Evolutionary conservation across 2,797 vertebrate species (phyloP).

Genomic region (Melanotaenia parkinsoni): DNA sequence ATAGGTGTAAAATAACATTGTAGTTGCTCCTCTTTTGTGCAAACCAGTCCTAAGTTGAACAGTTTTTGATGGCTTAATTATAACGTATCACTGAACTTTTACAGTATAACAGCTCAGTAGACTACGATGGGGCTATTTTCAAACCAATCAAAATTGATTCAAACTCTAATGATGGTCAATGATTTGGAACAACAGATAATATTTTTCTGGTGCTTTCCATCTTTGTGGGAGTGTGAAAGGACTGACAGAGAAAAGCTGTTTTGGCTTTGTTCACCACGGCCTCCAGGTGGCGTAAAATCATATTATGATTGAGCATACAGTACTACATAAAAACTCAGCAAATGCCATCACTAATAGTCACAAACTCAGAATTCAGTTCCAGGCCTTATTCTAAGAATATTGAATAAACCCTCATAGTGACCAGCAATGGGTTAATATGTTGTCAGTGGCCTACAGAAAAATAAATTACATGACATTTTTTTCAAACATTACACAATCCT

Average conservation of each 20-base stretch:
- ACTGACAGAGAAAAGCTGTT: slow-evolving; percentile 13
- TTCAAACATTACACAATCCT: too few species aligned
- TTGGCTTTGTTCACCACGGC: not conserved
- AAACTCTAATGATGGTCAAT: not conserved
- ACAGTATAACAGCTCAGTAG: not conserved
- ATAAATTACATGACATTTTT: too few species aligned
- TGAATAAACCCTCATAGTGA: not conserved
- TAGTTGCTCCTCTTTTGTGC: not conserved
- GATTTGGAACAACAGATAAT: not conserved
- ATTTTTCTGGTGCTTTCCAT: slow-evolving; percentile 26
- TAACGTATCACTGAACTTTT: not conserved
- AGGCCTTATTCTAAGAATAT: not conserved
- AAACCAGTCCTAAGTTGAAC: not conserved
- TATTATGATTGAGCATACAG: not conserved
- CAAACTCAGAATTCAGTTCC: not conserved
- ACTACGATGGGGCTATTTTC: not conserved
- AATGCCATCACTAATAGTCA: not conserved
- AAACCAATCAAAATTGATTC: not conserved
- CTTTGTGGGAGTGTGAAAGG: not conserved
- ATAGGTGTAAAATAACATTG: not conserved
- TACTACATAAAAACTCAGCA: not conserved
- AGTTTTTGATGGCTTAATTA: not conserved
- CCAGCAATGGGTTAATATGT: too few species aligned
- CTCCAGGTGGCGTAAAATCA: slow-evolving; percentile 53
- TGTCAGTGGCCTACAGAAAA: too few species aligned